A percentile compares a stretch with the other conserved stretches of the same genome.
phyloP scores from a whole-genome alignment of 2,888 invertebrate species.

The Ormyrus rosae region DNA sequence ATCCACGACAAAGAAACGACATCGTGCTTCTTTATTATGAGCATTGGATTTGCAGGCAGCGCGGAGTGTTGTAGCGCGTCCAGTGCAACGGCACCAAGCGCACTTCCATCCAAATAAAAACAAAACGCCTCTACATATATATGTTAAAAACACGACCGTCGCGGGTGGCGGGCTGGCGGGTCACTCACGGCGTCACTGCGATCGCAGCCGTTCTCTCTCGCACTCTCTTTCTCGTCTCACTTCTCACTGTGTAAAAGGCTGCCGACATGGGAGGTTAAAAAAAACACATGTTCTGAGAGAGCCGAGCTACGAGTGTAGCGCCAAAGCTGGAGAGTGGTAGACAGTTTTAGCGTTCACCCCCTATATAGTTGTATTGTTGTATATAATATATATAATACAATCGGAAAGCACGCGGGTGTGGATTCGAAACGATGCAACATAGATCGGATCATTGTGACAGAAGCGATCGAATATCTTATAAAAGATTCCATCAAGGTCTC shows the following conservation, averaged over 20 bases:
- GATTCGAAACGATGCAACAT: conserved; percentile 1
- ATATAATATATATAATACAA: background rate
- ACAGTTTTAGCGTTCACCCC: background rate
- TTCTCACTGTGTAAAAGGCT: conserved; percentile 4
- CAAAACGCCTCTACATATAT: conserved; percentile 12
- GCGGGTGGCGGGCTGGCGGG: too few relatives aligned
- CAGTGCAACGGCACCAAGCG: conserved; percentile 27
- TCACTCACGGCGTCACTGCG: conserved; percentile 9
- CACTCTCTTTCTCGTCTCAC: too few relatives aligned
- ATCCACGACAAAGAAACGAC: conserved; percentile 39
- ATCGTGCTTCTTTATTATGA: conserved; percentile 43
- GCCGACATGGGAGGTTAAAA: conserved; percentile 20
- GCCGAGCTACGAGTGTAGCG: background rate
- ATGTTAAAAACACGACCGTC: conserved; percentile 19
- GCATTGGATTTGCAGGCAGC: background rate
- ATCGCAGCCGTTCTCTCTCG: background rate
- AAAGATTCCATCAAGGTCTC: conserved; percentile 10
- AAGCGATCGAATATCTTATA: background rate
- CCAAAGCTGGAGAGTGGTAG: background rate
- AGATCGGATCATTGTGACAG: too few relatives aligned
- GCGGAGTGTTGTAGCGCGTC: background rate
- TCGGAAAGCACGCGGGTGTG: too few relatives aligned
- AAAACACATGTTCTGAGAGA: conserved; percentile 2
- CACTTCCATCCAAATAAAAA: conserved; percentile 25
- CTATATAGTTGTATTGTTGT: background rate